Percentiles rank a stretch among this genome's conserved stretches.
phyloP scores from a whole-genome alignment of 1,140 invertebrate species.

The Zaprionus tsacasi region DNA sequence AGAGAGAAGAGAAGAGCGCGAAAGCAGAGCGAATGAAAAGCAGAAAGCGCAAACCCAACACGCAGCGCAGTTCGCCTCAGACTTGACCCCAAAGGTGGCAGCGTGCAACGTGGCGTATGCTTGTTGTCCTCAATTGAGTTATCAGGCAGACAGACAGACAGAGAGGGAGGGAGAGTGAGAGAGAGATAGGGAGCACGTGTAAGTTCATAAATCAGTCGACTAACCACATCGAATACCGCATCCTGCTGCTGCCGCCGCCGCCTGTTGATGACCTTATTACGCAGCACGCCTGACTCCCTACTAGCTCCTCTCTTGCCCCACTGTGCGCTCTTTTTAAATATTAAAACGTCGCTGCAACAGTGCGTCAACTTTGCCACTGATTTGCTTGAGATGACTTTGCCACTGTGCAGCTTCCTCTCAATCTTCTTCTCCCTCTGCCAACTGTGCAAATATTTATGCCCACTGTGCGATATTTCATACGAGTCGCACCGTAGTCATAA shows the following conservation, averaged over 20 bases:
- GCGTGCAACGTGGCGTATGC: constrained; percentile 68
- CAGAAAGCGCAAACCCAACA: constrained; percentile 41
- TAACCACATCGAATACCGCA: constrained; percentile 61
- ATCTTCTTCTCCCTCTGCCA: background rate
- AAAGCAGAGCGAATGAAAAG: constrained; percentile 25
- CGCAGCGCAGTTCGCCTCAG: background rate
- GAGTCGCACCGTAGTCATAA: constrained; percentile 66
- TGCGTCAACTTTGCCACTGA: constrained; percentile 51
- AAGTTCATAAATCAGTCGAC: constrained; percentile 74
- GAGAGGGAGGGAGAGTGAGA: background rate
- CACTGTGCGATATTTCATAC: constrained; percentile 75
- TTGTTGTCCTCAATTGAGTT: constrained; percentile 74
- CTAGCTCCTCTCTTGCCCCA: background rate
- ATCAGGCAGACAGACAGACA: constrained; percentile 33
- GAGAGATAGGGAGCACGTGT: constrained; percentile 19
- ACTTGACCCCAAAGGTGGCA: constrained; percentile 58
- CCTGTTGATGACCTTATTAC: constrained; percentile 76
- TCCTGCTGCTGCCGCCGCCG: constrained; percentile 17
- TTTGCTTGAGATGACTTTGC: constrained; percentile 50
- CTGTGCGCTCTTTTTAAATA: constrained; percentile 52
- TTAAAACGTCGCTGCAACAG: constrained; percentile 46
- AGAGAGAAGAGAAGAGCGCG: constrained; percentile 1
- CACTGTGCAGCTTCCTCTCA: background rate
- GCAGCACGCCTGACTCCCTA: constrained; percentile 27
- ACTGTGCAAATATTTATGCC: constrained; percentile 71